Conservation (phyloP, 2,797 vertebrate species). For the Buceros bicornis region DNA sequence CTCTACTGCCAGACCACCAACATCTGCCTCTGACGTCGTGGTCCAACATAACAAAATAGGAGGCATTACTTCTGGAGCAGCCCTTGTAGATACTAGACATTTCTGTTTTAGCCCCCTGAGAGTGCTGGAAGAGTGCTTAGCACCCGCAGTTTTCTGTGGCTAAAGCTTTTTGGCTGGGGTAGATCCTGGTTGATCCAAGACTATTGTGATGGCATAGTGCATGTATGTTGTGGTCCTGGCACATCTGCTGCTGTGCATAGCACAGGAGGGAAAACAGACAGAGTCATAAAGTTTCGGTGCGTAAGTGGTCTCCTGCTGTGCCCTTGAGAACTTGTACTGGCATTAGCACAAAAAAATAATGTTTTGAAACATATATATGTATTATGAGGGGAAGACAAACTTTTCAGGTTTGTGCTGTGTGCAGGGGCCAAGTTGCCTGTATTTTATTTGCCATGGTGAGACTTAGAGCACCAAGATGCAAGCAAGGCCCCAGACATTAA, state of each 20-base stretch:
- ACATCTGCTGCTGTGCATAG: neutral
- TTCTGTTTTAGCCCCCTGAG: neutral
- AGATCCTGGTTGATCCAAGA: neutral
- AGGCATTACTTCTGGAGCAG: no score
- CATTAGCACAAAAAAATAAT: neutral
- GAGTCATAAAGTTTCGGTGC: neutral
- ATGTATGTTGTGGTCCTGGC: neutral
- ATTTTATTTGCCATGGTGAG: neutral
- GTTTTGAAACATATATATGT: neutral
- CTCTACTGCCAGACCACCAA: no score
- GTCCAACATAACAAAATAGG: no score
- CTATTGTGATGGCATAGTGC: neutral
- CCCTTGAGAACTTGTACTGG: neutral
- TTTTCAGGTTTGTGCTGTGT: neutral
- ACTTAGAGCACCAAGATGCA: neutral
- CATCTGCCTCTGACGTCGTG: no score
- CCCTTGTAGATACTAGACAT: neutral
- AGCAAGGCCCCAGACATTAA: neutral
- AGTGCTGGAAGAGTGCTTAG: neutral
- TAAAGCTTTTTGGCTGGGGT: neutral
- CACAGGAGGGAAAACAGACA: neutral
- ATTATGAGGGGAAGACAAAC: neutral
- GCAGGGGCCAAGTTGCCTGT: neutral
- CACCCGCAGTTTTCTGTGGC: neutral
- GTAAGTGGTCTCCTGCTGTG: neutral